Base-by-base conservation (phyloP, 2,888 invertebrate species). In the Neocrepidodera transversa region DNA sequence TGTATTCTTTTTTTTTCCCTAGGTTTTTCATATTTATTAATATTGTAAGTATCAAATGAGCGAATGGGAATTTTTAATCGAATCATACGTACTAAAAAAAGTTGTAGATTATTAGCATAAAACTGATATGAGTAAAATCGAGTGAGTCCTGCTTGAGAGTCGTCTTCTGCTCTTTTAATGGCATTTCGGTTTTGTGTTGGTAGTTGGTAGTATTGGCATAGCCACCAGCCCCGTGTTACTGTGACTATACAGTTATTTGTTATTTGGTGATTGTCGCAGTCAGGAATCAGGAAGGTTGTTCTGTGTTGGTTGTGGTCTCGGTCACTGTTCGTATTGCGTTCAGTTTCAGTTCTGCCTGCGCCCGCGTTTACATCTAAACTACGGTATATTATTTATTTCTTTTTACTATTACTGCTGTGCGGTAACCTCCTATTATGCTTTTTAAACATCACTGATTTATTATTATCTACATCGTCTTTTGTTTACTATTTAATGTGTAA, bases 201-300 rank as follows among this genome's bases (percentile, higher is more conserved):
- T 63, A 66, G 68, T 71, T 68, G 65, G 67, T 71, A 62, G 62
- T 62, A 56, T 58, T 67, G 68, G 66, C 57, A 61, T 62, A 54
- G 62, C 62, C n/a, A n/a, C n/a, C n/a, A n/a, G n/a, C n/a, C n/a
- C n/a, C 63, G 65, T 66, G 59, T 55, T 36, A 35, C 54, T 58
- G 54, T 26, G 17, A n/a, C n/a, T n/a, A n/a, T 58, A 63, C 65
- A 58, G 59, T 62, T 57, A n/a, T n/a, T n/a, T n/a, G n/a, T n/a
- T n/a, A 62, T 57, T 57, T 45, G 50, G 53, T 40, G 51, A 61
- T 55, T 51, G 52, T 58, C 56, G 47, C 47, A 38, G n/a, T n/a
- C n/a, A n/a, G n/a, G n/a, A n/a, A n/a, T n/a, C n/a, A n/a, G 40
- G 56, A 59, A 51, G 50, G 55, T 47, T 53, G 53, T 43, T 36